These are phyloP conservation scores for Nematopogon swammerdamellus DNA, from an alignment of 2,888 invertebrate species.

Conservation along the genomic window DNA sequence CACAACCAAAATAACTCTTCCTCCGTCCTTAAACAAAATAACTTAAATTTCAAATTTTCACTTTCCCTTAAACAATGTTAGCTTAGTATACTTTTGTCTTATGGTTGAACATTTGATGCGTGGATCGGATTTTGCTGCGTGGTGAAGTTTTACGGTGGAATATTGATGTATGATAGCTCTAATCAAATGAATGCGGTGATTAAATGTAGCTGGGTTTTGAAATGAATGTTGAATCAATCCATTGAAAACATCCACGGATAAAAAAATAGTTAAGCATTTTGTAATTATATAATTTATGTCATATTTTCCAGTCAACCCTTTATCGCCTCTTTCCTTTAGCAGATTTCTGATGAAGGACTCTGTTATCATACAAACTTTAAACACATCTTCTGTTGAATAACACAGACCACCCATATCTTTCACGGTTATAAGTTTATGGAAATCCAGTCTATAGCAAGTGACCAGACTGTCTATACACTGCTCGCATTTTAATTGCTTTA, in stretches of 20 bases:
- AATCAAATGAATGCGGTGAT: conserved; percentile 10
- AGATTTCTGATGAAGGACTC: conserved; percentile 1
- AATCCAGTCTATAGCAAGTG: conserved; percentile 8
- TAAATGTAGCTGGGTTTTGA: conserved; percentile 6
- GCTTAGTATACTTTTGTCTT: conserved; percentile 9
- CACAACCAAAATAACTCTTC: too few relatives aligned
- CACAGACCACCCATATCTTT: conserved; percentile 12
- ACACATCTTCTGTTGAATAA: conserved; percentile 11
- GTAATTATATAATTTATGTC: background rate
- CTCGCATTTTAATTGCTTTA: conserved; percentile 3
- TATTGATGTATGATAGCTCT: conserved; percentile 11
- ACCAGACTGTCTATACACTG: conserved; percentile 6
- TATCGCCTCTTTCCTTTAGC: background rate
- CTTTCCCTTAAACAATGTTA: conserved; percentile 6
- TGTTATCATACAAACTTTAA: conserved; percentile 8
- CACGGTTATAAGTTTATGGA: conserved; percentile 8
- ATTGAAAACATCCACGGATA: background rate
- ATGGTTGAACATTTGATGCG: conserved; percentile 4
- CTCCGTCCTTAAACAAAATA: too few relatives aligned
- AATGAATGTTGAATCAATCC: conserved; percentile 2
- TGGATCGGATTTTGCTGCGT: conserved; percentile 4
- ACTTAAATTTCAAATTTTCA: too few relatives aligned
- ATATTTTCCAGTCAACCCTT: background rate
- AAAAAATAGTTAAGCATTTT: background rate
- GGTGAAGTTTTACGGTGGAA: conserved; percentile 9